phyloP scores from a whole-genome alignment of 1,140 invertebrate genomes.

The Pissodes strobi region DNA sequence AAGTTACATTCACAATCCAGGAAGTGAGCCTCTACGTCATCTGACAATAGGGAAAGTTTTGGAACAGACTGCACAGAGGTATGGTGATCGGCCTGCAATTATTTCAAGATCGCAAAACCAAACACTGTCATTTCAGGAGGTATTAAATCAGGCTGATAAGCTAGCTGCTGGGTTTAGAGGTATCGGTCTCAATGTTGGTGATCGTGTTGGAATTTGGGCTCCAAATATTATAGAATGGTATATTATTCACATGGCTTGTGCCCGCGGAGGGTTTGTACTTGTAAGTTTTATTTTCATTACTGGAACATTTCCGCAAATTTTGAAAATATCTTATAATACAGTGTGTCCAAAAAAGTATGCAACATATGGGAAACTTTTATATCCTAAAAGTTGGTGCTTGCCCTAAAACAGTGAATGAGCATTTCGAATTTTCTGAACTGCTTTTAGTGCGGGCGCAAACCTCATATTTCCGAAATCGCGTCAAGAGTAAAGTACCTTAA shows the following conservation, averaged over 20 bases:
- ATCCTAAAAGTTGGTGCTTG: too few relatives aligned
- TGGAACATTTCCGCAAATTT: too few relatives aligned
- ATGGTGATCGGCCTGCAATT: constrained; percentile 64
- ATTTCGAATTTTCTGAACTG: too few relatives aligned
- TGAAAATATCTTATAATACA: too few relatives aligned
- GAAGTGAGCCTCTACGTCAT: constrained; percentile 61
- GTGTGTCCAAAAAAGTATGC: too few relatives aligned
- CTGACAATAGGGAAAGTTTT: constrained; percentile 67
- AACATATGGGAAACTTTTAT: too few relatives aligned
- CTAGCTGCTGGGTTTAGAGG: constrained; percentile 79
- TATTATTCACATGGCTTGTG: constrained; percentile 74
- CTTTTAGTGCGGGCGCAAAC: too few relatives aligned
- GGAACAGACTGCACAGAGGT: constrained; percentile 60
- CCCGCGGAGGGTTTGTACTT: constrained; percentile 79
- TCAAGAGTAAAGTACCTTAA: too few relatives aligned
- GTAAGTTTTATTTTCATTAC: too few relatives aligned
- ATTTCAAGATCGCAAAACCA: constrained; percentile 65
- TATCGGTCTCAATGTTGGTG: constrained; percentile 77
- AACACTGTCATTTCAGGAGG: constrained; percentile 65
- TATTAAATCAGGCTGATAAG: constrained; percentile 71
- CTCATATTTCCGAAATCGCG: neutral
- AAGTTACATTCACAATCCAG: constrained; percentile 60
- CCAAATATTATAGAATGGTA: constrained; percentile 87
- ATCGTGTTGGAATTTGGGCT: constrained; percentile 85
- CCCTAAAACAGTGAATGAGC: too few relatives aligned